A percentile compares a stretch with the other conserved stretches of the same genome.
phyloP scores from a whole-genome alignment of 1,140 invertebrate genomes.

The Micrasema longulum region DNA sequence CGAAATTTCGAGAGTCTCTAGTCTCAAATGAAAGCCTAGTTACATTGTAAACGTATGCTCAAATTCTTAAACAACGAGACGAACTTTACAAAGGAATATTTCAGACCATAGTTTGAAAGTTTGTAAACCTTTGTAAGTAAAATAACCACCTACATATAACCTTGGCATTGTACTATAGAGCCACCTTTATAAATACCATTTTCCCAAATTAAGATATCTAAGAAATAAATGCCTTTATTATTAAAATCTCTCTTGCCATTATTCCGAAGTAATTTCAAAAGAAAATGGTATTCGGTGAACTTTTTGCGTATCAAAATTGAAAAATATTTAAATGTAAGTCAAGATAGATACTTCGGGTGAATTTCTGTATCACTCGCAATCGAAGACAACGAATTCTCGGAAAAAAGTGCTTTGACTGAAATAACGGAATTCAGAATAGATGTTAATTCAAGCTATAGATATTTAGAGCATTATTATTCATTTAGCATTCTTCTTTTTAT shows the following conservation, averaged over 20 bases:
- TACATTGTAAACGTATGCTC: too few species aligned
- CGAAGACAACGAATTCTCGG: too few species aligned
- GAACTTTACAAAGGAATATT: too few species aligned
- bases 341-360: not conserved
- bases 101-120: not conserved
- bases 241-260: not conserved
- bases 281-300: constrained; percentile 2
- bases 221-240: constrained; percentile 16
- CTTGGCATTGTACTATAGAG: not conserved
- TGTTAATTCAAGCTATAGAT: too few species aligned
- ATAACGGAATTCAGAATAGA: too few species aligned
- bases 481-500: too few species aligned
- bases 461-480: too few species aligned
- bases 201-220: not conserved
- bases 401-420: too few species aligned
- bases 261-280: constrained; percentile 12
- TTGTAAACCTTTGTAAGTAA: not conserved
- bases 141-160: not conserved
- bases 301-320: constrained; percentile 14
- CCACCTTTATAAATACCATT: not conserved
- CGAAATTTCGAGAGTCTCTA: too few species aligned
- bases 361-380: not conserved
- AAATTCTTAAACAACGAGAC: too few species aligned
- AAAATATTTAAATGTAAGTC: constrained; percentile 18
- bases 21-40: too few species aligned